phyloP scores from a whole-genome alignment of 2,888 invertebrate genomes.

The Diabrotica balteata region DNA sequence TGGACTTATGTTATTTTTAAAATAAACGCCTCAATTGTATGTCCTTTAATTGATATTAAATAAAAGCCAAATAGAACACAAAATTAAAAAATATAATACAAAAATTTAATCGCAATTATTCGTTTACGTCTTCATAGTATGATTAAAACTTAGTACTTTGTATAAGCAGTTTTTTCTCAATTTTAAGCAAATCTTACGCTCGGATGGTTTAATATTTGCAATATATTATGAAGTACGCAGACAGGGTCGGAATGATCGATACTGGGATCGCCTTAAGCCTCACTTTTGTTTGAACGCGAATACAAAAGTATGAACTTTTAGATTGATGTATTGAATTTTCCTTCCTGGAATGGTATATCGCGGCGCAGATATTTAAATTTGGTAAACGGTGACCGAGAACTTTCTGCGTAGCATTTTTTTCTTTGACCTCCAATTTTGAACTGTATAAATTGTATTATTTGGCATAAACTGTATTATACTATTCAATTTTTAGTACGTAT shows the following conservation, averaged over 20 bases:
- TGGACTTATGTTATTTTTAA: too few relatives aligned
- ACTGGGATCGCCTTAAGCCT: neutral
- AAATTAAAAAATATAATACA: neutral
- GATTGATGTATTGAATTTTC: conserved; percentile 1
- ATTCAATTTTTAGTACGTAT: too few relatives aligned
- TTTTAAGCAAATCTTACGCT: neutral
- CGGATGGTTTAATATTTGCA: conserved; percentile 1
- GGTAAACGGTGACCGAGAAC: too few relatives aligned
- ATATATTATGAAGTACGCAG: conserved; percentile 14
- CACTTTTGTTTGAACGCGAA: conserved; percentile 11
- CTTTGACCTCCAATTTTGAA: too few relatives aligned
- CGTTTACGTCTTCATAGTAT: neutral
- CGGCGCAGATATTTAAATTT: too few relatives aligned
- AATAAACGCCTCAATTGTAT: too few relatives aligned
- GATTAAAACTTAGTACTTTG: neutral
- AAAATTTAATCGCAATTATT: neutral
- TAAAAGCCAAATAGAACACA: too few relatives aligned
- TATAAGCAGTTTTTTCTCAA: conserved; percentile 1
- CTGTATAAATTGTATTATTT: too few relatives aligned
- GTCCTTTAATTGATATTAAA: too few relatives aligned
- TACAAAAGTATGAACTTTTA: neutral
- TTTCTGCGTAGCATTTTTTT: too few relatives aligned
- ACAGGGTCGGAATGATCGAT: neutral
- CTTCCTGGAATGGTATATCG: neutral
- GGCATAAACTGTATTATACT: too few relatives aligned